Evolutionary conservation across 2,113 vertebrate genomes (phyloP), one percentile per base, ranked within the genome.

Genomic region (Centropristis striata): DNA sequence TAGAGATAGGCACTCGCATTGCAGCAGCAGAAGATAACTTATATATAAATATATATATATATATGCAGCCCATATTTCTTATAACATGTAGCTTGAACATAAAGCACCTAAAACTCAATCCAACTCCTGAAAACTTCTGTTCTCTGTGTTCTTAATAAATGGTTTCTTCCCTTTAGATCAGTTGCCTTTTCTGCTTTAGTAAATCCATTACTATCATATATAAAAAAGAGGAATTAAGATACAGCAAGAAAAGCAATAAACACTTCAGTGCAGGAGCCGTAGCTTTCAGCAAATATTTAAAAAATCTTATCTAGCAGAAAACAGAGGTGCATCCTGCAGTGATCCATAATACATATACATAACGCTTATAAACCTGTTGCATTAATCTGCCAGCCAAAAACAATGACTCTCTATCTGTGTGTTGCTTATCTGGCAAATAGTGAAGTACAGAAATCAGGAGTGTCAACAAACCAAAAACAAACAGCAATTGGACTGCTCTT

Each of bases 371-470:
- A 78, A 91, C 83, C 77, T 91, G 87, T 83, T 91, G 83, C 74
- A 83, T 79, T 86, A 80, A 90, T 88, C 78, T 81, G 81, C 55
- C 83, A 66, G 58, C 11, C n/a, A 6, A 78, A 69, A 82, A 81
- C 76, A 77, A 71, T 71, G 63, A 42, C 44, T 71, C 57, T 80
- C 71, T 42, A 64, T 84, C 74, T 55, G 46, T 4, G 18, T 44
- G 65, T 50, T 20, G 73, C 71, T 89, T 87, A 90, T 88, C 83
- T 77, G 73, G 79, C 75, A 87, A 84, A 87, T 61, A 80, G 72
- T 23, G 59, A 75, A 80, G 58, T 66, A 61, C 76, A 78, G 61
- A 67, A 88, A 88, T 90, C 78, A 82, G 84, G 41, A 84, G 78
- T 60, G 82, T 88, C 85, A 87, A 90, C 81, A 88, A 51, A 74